Evolutionary conservation across 2,113 vertebrate species (phyloP), one percentile per base, ranked within the genome.

Genomic region (Myotis lucifugus): DNA sequence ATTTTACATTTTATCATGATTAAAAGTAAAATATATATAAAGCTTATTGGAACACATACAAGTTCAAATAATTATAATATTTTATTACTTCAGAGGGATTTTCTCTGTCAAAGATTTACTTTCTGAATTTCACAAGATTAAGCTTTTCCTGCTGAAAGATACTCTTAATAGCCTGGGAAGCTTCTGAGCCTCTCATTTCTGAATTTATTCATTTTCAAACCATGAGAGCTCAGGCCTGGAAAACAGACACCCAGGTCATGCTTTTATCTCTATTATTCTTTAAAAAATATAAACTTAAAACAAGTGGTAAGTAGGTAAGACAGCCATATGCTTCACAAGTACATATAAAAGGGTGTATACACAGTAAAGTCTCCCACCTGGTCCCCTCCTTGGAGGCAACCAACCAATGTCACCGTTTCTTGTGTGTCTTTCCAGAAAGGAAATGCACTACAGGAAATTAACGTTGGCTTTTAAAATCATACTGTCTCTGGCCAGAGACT

Each of bases 81-180:
- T 95, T 87, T 78, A n/a, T 74, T 92, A 83, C 37, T 94, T 82
- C 52, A 77, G 23, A 92, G 50, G 8, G n/a, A 90, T 77, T 59
- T 83, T 94, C 34, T 83, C 81, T 77, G 32, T 72, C 59, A 92
- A 70, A 85, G n/a, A 64, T 59, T 85, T 89, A 69, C 1, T 46
- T 89, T 54, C 85, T 92, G 32, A 66, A 70, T 88, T 86, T 88
- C 78, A 67, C 1, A 84, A 91, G 37, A 46, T 42, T 37, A 92
- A 59, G 6, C 40, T 69, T 85, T 90, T 69, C 64, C 40, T 79
- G 29, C n/a, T 64, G 4, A 32, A 67, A 29, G 27, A 46, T 64
- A 64, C 18, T 86, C 25, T n/a, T 69, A 52, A 85, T 8, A 54
- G 7, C 73, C 37, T 64, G 40, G 73, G n/a, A 15, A 90, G 32